Evolutionary conservation across 2,797 vertebrate species (phyloP), one percentile per base, ranked within the genome.

Genomic region (Gobionotothen gibberifrons): DNA sequence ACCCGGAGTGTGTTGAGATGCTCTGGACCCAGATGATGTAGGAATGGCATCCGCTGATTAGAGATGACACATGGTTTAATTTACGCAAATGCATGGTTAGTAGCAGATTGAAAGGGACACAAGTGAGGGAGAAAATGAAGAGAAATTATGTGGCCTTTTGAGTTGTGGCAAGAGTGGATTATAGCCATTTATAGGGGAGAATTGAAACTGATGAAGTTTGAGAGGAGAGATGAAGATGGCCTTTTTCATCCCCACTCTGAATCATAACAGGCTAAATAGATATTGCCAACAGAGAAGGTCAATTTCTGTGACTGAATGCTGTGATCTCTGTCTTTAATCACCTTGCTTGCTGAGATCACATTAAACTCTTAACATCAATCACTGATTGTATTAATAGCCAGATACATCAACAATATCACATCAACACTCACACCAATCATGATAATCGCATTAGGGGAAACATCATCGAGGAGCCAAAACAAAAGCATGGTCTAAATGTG

Each of bases 241-340:
- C 69, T 78, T 86, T 87, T 75, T 66, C 44, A 68, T 74, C 60
- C 19, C 69, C 61, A 76, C 68, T 47, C 58, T 74, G 71, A 75
- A 79, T 79, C 74, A 81, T 69, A 79, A 43, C 59, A 68, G 26
- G 32, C 72, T 75, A 67, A 85, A 89, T 65, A 81, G 83, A 76
- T 76, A 72, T 57, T 52, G 56, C 77, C 40, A 76, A 57, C 64
- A 86, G 77, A 81, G 88, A 90, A 87, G 88, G 84, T 90, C 82
- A 87, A 32, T 78, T 84, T 69, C 52, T 65, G 19, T 79, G 72
- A 88, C 76, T 78, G 66, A 87, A 77, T 73, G 69, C 15, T 22
- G 36, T 58, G 76, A 76, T 87, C 71, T 84, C 78, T 81, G 60
- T 65, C 67, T 78, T 84, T 74, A 88, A 89, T 88, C 71, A 77